Percentiles rank a stretch among this genome's conserved stretches.
Conservation (phyloP, 2,797 vertebrate genomes). For the Balearica regulorum region DNA sequence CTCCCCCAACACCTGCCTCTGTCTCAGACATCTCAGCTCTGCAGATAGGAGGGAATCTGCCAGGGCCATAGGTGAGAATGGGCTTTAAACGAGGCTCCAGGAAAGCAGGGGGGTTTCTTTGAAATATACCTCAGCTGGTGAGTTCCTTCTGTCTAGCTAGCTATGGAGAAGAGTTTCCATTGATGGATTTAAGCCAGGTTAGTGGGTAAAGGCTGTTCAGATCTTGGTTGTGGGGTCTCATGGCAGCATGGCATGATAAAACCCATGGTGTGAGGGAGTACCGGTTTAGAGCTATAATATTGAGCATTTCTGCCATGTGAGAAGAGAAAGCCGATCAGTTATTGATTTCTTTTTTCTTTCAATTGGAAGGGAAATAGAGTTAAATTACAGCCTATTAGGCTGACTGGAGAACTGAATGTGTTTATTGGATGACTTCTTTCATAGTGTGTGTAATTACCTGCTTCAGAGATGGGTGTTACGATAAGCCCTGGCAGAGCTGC, state of each 20-base stretch:
- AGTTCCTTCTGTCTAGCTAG: background rate
- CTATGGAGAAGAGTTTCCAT: background rate
- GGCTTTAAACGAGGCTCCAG: background rate
- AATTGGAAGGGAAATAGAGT: background rate
- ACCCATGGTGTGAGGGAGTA: background rate
- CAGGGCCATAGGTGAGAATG: background rate
- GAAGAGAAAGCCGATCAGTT: background rate
- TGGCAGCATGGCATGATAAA: background rate
- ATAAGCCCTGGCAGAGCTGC: background rate
- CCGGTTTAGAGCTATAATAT: fast-evolving
- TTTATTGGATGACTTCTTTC: background rate
- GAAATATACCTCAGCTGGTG: background rate
- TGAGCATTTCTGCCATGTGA: background rate
- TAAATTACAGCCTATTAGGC: background rate
- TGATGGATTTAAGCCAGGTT: background rate
- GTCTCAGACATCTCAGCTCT: background rate
- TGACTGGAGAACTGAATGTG: background rate
- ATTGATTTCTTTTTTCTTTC: background rate
- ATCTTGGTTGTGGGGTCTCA: background rate
- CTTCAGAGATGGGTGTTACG: background rate
- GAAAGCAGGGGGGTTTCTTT: background rate
- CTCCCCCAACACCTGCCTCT: background rate
- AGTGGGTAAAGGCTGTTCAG: background rate
- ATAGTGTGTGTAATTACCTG: background rate
- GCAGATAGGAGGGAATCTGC: background rate